Percentiles rank a stretch among this genome's conserved stretches.
Conservation (phyloP, 2,113 vertebrate species). For the Gambusia affinis region DNA sequence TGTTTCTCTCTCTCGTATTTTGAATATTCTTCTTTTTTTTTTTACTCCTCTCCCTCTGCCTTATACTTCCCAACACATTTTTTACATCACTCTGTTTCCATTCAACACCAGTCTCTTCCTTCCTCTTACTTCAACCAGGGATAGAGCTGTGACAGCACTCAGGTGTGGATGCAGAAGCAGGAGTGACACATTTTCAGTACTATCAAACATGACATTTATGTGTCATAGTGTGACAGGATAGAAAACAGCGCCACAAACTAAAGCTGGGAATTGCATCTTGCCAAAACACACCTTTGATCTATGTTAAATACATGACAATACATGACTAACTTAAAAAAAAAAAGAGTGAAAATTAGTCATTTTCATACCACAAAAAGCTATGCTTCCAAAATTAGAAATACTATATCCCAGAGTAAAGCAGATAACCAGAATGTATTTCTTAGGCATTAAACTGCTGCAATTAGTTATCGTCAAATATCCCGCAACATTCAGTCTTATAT, state of each 20-base stretch:
- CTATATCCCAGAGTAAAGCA: background rate
- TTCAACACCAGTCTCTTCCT: background rate
- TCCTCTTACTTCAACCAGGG: background rate
- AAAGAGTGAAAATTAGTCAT: too few relatives aligned
- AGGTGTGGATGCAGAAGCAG: constrained; percentile 1
- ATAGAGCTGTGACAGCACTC: constrained; percentile 1
- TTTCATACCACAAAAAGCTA: background rate
- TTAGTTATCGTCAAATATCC: background rate
- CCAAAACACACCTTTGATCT: background rate
- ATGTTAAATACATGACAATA: too few relatives aligned
- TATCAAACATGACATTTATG: background rate
- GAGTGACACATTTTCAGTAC: background rate
- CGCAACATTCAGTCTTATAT: background rate
- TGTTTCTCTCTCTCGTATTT: background rate
- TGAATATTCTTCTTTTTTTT: background rate
- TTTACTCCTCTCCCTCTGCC: constrained; percentile 11
- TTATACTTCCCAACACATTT: background rate
- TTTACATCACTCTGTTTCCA: background rate
- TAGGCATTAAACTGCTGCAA: background rate
- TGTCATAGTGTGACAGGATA: background rate
- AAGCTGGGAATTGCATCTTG: background rate
- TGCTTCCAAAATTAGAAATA: background rate
- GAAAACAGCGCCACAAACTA: background rate
- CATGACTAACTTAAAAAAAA: too few relatives aligned
- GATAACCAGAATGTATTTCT: background rate